These are phyloP conservation scores for Thunnus maccoyii DNA, from an alignment of 2,113 vertebrate genomes.

Conservation along the genomic window DNA sequence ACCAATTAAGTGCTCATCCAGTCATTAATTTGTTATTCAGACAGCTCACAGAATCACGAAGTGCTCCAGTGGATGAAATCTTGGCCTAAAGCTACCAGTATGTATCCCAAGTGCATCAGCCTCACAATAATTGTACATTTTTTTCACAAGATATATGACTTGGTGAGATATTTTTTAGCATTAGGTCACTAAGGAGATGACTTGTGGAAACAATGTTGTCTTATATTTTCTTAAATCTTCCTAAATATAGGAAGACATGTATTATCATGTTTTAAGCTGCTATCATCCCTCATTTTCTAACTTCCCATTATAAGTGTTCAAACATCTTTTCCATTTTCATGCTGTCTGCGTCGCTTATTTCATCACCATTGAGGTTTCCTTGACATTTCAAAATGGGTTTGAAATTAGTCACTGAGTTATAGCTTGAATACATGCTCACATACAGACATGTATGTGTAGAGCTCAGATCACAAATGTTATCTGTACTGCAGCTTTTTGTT, in stretches of 20 bases:
- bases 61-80: constrained; percentile 91
- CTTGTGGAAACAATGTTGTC: constrained; percentile 7
- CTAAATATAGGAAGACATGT: constrained; percentile 4
- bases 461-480: constrained; percentile 19
- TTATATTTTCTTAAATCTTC: neutral
- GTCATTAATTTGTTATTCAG: constrained; percentile 88
- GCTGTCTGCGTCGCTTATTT: neutral
- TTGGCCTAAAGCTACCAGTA: constrained; percentile 88
- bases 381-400: constrained; percentile 21
- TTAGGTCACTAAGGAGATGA: neutral
- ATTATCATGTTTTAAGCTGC: neutral
- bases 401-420: neutral
- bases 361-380: neutral
- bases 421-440: constrained; percentile 49
- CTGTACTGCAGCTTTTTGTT: constrained; percentile 29
- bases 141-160: constrained; percentile 24
- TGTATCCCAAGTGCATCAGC: constrained; percentile 81
- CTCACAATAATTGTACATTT: constrained; percentile 59
- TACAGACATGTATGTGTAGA: constrained; percentile 55
- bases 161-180: neutral
- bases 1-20: constrained; percentile 78
- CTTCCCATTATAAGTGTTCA: neutral
- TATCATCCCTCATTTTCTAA: constrained; percentile 12
- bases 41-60: constrained; percentile 86
- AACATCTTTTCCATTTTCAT: neutral